Percentiles rank a stretch among this genome's conserved stretches.
phyloP scores from a whole-genome alignment of 2,113 vertebrate genomes.

The Eira barbara region DNA sequence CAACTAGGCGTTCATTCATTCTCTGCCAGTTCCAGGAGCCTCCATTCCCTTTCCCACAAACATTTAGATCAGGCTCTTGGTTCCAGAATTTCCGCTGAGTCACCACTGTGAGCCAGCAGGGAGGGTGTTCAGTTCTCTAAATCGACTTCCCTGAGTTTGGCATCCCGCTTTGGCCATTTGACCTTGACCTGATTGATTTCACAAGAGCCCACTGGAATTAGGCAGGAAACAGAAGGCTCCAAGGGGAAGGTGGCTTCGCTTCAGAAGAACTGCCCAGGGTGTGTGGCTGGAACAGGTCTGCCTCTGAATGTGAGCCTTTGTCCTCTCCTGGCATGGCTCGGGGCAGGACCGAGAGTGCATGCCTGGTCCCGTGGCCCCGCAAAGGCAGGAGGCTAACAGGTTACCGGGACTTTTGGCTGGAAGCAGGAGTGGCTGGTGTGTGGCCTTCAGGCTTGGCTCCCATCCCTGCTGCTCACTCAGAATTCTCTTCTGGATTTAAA shows the following conservation, averaged over 20 bases:
- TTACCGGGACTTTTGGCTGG: not conserved
- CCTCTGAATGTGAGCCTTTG: not conserved
- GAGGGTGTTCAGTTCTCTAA: not conserved
- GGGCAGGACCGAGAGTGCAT: accelerated
- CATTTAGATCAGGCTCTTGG: no score
- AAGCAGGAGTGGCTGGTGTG: not conserved
- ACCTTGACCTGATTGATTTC: not conserved
- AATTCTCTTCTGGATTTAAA: not conserved
- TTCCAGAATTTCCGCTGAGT: not conserved
- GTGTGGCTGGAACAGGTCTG: accelerated
- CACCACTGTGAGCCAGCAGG: not conserved
- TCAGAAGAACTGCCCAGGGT: not conserved
- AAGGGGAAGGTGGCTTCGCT: not conserved
- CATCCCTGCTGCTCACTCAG: accelerated
- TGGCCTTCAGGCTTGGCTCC: not conserved
- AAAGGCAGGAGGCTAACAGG: not conserved
- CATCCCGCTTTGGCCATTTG: not conserved
- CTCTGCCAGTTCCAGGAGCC: accelerated
- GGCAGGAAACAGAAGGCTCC: not conserved
- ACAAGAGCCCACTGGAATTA: not conserved
- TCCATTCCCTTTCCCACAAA: not conserved
- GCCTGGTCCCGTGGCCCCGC: accelerated
- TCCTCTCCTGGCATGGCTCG: not conserved
- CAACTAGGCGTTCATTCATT: not conserved
- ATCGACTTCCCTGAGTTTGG: not conserved